Evolutionary conservation across 2,888 invertebrate species (phyloP).

Genomic region (Eurois occulta): DNA sequence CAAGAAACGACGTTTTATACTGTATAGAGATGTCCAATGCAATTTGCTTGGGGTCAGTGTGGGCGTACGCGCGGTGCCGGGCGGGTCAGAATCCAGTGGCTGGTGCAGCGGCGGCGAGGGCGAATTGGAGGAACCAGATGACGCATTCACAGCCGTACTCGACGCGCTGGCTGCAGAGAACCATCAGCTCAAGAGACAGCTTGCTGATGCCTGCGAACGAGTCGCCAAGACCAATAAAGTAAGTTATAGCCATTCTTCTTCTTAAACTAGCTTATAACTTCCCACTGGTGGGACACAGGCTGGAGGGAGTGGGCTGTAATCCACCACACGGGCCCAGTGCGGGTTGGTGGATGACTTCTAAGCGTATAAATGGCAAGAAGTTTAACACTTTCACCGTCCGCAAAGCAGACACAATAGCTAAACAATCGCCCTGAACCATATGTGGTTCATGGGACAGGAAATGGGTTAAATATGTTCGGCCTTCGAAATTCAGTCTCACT

Average conservation of each 20-base stretch:
- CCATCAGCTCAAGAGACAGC: slow-evolving; percentile 94
- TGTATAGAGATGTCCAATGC: slow-evolving; percentile 1
- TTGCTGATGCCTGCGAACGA: slow-evolving; percentile 95
- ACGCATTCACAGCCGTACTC: slow-evolving; percentile 94
- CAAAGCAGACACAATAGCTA: no score
- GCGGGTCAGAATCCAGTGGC: slow-evolving; percentile 92
- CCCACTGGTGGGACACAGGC: background rate
- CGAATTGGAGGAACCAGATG: slow-evolving; percentile 93
- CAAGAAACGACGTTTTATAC: background rate
- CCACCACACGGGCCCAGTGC: background rate
- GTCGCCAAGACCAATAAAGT: slow-evolving; percentile 95
- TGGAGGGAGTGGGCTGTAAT: background rate
- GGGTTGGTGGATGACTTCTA: background rate
- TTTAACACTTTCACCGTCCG: no score
- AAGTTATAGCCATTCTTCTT: background rate
- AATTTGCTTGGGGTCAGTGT: slow-evolving; percentile 72
- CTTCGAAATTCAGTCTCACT: background rate
- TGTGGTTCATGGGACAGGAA: no score
- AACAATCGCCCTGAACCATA: no score
- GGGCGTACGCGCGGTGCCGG: slow-evolving; percentile 88
- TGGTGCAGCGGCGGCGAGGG: slow-evolving; percentile 90
- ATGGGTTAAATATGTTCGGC: background rate
- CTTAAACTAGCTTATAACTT: background rate
- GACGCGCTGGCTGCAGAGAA: slow-evolving; percentile 96
- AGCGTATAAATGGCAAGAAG: background rate